Evolutionary conservation across 2,888 invertebrate species (phyloP), one percentile per base, ranked within the genome.

Genomic region (Mongoloraphidia duomilia): DNA sequence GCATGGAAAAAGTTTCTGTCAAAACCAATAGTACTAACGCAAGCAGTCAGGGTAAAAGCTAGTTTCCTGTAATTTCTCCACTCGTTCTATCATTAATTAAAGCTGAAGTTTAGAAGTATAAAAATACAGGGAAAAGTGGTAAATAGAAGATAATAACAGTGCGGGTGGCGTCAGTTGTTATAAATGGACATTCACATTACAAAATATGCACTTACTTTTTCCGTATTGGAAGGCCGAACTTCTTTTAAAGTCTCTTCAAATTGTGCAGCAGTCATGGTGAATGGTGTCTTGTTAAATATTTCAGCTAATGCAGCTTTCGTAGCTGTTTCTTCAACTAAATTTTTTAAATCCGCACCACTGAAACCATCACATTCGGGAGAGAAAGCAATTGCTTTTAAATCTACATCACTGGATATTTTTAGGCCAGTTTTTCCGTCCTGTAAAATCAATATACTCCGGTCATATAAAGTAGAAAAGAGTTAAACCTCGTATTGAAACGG

Each of bases 331-430:
- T 89, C 75, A 0, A 97, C 84, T 46, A 97, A 69, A 0, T 92
- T 89, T 1, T 88, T 84, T 49, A 98, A 71, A 72, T 97, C 97
- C 1, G 97, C 97, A 13, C 97, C 97, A 0, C 93, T 90, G 62
- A 84, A 95, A 11, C 89, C 84, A 12, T 86, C 78, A 57, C 80
- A 78, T 53, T 73, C 67, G 6, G 77, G 75, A 50, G 82, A 73
- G 9, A 67, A 73, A 0, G 85, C 87, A 41, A 96, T 71, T 4
- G 72, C 70, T 54, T 75, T 73, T 54, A 96, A 71, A 61, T 84
- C 74, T 0, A 94, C 89, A 65, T 91, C 89, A 0, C 75, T 68
- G 0, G 78, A 77, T 48, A 96, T 65, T 52, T 72, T 72, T 0
- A 95, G 95, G 57, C 76, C 79, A 26, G 26, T 26, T 0, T 83